phyloP scores from a whole-genome alignment of 2,113 vertebrate species.

The Apistogramma diplotaenia region DNA sequence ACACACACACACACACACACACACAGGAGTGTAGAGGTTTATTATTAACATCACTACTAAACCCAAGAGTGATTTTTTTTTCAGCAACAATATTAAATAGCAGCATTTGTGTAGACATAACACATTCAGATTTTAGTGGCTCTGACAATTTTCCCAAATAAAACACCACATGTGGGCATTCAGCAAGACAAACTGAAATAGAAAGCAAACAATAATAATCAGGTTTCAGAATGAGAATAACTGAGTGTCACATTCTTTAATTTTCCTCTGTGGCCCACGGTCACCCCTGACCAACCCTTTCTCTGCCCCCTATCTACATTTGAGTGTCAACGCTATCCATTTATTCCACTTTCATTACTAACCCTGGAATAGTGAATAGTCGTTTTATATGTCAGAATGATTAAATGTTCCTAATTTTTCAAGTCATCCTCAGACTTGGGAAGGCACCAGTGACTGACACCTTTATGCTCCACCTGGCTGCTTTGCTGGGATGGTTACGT shows the following conservation, averaged over 20 bases:
- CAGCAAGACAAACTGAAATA: too few species aligned
- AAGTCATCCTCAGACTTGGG: too few species aligned
- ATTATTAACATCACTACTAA: background rate
- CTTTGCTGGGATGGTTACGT: too few species aligned
- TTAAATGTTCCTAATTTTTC: too few species aligned
- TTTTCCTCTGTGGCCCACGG: too few species aligned
- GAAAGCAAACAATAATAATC: too few species aligned
- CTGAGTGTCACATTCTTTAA: too few species aligned
- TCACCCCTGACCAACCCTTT: too few species aligned
- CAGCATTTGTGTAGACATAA: too few species aligned
- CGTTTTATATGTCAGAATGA: background rate
- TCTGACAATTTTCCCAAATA: background rate
- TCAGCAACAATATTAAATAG: too few species aligned
- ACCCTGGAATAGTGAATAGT: background rate
- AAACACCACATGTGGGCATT: background rate
- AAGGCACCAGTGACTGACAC: background rate
- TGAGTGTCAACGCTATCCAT: background rate
- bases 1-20: background rate
- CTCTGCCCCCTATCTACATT: too few species aligned
- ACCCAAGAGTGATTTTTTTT: background rate
- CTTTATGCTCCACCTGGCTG: background rate
- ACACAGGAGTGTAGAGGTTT: background rate
- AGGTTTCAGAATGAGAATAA: too few species aligned
- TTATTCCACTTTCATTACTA: background rate
- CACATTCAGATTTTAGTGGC: background rate